Evolutionary conservation across 2,888 invertebrate species (phyloP).

Genomic region (Coremacera marginata): DNA sequence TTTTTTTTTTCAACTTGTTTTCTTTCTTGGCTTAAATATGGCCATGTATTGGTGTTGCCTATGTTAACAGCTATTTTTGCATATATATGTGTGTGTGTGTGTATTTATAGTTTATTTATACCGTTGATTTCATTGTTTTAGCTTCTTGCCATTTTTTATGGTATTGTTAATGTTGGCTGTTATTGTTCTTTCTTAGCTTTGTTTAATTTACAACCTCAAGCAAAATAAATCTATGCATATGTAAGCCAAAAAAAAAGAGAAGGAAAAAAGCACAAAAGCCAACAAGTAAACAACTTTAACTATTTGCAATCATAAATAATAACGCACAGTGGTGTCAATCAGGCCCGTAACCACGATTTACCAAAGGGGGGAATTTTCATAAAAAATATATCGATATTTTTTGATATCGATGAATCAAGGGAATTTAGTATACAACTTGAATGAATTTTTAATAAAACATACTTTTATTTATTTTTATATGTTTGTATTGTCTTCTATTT

Average conservation of each 20-base stretch:
- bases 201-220: background rate
- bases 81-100: conserved; percentile 2
- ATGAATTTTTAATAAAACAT: too few relatives aligned
- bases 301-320: background rate
- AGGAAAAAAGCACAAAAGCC: background rate
- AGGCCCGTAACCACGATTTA: too few relatives aligned
- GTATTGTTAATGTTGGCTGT: background rate
- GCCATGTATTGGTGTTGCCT: background rate
- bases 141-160: conserved; percentile 20
- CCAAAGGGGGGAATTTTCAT: too few relatives aligned
- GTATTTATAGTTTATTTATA: conserved; percentile 13
- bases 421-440: too few relatives aligned
- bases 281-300: conserved; percentile 2
- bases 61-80: background rate
- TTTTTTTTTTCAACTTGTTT: background rate
- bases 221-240: background rate
- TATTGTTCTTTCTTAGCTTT: background rate
- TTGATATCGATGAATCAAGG: too few relatives aligned
- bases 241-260: background rate
- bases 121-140: conserved; percentile 30
- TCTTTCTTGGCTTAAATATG: background rate
- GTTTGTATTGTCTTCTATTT: too few relatives aligned
- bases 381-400: too few relatives aligned
- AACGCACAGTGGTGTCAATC: background rate
- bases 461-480: too few relatives aligned